Evolutionary conservation across 2,113 vertebrate species (phyloP).

Genomic region (Percopsis transmontana): DNA sequence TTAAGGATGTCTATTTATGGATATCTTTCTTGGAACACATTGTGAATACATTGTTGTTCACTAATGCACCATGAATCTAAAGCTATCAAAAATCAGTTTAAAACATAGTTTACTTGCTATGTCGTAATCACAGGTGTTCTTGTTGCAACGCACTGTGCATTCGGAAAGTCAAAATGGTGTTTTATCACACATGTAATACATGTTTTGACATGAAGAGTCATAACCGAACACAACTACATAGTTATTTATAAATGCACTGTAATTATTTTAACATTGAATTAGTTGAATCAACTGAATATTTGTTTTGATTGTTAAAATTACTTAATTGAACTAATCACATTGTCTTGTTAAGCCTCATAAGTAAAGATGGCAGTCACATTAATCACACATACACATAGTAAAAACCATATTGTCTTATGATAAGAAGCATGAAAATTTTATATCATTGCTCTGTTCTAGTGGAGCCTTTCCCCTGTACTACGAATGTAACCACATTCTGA

Average conservation of each 20-base stretch:
- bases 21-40: background rate
- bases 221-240: background rate
- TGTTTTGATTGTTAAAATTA: constrained; percentile 4
- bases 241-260: constrained; percentile 6
- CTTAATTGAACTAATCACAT: background rate
- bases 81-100: background rate
- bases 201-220: background rate
- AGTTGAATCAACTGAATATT: constrained; percentile 7
- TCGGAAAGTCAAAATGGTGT: background rate
- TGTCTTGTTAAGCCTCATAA: background rate
- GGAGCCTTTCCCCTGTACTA: constrained; percentile 22
- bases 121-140: background rate
- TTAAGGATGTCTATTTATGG: background rate
- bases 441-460: background rate
- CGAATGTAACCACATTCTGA: constrained; percentile 34
- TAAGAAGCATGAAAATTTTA: constrained; percentile 12
- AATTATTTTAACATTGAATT: constrained; percentile 1
- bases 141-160: background rate
- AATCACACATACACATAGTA: background rate
- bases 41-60: constrained; percentile 12
- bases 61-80: background rate
- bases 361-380: background rate
- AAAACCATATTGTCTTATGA: background rate
- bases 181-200: background rate
- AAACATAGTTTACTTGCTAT: background rate